Base-by-base conservation (phyloP, 2,888 invertebrate species). In the Lycocerus yunnanus region DNA sequence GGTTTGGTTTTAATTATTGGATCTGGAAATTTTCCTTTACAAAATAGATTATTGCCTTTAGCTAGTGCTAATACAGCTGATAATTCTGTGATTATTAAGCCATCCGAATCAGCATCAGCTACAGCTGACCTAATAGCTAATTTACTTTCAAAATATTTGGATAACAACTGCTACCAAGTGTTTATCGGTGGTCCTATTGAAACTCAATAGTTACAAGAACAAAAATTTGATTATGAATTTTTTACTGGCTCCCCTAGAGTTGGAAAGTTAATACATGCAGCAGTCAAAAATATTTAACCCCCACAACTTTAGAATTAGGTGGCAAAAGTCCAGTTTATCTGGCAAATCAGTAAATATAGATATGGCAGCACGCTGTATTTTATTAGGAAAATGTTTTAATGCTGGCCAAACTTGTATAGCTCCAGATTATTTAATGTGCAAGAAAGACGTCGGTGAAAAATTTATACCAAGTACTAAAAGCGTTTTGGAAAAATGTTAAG, bases 21-120 rank as follows among this genome's bases (percentile, higher is more conserved):
- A 0, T 95, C 98, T 0, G 99, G 98, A 98, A 99, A 99, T 89
- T 99, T 98, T 88, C 99, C 99, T 0, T 84, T 98, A 16, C 95
- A 95, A 82, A 88, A 99, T 71, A 87, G 92, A 3, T 84, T 97
- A 15, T 87, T 93, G 71, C 98, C 98, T 0, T 87, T 96, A 80
- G 88, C 93, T 1, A 95, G 95, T 0, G 98, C 97, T 0, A 93
- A 98, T 71, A 94, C 97, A 1, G 97, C 97, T 71, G 98, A 98
- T 11, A 98, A 98, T 88, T 93, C 94, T 84, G 96, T 93, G 43
- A 88, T 98, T 13, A 82, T 96, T 14, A 98, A 98, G 85, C 98
- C 98, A 2, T 98, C 98, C 21, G 99, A 99, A 86, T 85, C 97
- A 58, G 89, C 98, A 0, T 89, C 89, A 0, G 91, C 92, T 24